phyloP scores from a whole-genome alignment of 2,113 vertebrate species.

The Petromus typicus region DNA sequence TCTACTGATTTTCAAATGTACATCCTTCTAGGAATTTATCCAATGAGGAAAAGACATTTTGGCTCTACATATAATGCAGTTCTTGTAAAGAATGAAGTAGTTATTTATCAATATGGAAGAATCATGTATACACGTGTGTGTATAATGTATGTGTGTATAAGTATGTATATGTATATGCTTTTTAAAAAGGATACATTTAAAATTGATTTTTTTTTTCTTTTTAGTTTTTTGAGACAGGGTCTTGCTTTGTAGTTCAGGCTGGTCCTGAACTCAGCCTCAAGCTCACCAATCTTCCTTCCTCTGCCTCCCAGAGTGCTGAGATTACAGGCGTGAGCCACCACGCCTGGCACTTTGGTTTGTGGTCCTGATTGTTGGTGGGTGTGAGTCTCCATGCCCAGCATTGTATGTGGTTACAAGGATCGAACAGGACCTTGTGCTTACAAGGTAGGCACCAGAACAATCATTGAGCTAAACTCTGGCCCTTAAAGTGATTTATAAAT shows the following conservation, averaged over 20 bases:
- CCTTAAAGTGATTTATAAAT: background rate
- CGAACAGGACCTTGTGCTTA: no score
- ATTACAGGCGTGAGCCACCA: no score
- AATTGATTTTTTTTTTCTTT: background rate
- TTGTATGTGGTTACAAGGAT: background rate
- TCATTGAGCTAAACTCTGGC: no score
- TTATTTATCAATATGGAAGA: background rate
- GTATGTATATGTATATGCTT: background rate
- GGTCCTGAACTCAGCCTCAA: no score
- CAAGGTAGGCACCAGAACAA: no score
- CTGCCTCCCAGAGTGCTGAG: no score
- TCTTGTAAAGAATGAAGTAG: background rate
- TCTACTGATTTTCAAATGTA: background rate
- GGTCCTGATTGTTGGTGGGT: no score
- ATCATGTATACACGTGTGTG: background rate
- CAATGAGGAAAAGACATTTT: constrained; percentile 37
- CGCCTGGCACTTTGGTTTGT: no score
- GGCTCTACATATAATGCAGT: background rate
- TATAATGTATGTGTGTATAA: background rate
- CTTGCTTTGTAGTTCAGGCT: no score
- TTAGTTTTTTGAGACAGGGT: no score
- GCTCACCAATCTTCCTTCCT: no score
- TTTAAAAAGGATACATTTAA: background rate
- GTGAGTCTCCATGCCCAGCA: no score
- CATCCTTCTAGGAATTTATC: constrained; percentile 25